These are phyloP conservation scores for Diglossa cyanea DNA, from an alignment of 2,797 vertebrate genomes.

Conservation along the genomic window DNA sequence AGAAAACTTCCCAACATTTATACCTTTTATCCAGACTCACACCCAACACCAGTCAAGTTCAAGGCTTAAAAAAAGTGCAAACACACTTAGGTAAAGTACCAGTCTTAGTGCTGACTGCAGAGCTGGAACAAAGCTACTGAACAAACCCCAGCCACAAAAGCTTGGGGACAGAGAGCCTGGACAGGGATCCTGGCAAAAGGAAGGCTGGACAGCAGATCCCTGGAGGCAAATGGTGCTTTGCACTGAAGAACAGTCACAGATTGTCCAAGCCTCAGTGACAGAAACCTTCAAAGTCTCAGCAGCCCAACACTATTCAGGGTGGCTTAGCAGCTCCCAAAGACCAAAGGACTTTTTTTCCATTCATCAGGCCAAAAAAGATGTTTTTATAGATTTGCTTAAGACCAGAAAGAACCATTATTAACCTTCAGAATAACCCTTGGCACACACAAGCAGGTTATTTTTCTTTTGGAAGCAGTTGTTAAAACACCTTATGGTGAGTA, in stretches of 20 bases:
- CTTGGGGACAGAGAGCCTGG: background rate
- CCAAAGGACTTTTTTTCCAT: background rate
- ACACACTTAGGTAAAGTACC: background rate
- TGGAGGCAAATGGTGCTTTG: background rate
- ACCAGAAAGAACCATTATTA: constrained; percentile 32
- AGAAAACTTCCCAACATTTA: background rate
- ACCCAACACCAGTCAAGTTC: background rate
- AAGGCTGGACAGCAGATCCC: background rate
- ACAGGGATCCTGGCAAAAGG: background rate
- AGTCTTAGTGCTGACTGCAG: background rate
- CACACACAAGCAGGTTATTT: background rate
- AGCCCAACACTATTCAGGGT: background rate
- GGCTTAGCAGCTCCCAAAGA: background rate
- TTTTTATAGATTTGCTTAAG: background rate
- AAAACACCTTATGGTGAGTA: background rate
- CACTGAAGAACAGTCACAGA: background rate
- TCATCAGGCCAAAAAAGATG: background rate
- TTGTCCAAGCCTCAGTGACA: background rate
- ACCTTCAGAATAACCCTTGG: background rate
- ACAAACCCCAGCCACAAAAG: background rate
- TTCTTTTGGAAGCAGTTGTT: background rate
- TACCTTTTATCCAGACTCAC: background rate
- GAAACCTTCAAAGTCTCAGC: background rate
- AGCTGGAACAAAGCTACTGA: background rate
- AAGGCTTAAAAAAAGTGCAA: background rate